These are phyloP conservation scores for Coturnix japonica DNA, from an alignment of 2,113 vertebrate genomes.

Conservation along the genomic window DNA sequence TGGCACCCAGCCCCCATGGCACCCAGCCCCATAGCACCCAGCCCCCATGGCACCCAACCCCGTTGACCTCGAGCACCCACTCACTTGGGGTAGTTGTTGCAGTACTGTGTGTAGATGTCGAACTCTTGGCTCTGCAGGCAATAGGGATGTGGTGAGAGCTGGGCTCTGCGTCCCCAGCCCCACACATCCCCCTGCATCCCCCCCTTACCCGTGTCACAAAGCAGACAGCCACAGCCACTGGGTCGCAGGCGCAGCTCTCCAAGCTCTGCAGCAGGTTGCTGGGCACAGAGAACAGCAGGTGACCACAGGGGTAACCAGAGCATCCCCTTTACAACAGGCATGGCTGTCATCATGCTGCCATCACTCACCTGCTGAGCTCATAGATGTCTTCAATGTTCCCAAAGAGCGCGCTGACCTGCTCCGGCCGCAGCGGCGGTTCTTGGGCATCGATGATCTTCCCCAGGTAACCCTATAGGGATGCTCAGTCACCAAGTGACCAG, in stretches of 20 bases:
- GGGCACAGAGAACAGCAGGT: neutral
- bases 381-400: conserved; percentile 98
- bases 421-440: conserved; percentile 87
- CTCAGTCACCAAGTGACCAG: neutral
- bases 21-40: neutral
- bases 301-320: neutral
- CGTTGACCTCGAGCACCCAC: conserved; percentile 20
- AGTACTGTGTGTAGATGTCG: conserved; percentile 98
- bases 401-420: conserved; percentile 93
- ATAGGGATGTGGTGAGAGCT: neutral
- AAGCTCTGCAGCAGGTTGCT: conserved; percentile 92
- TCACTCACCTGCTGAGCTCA: conserved; percentile 92
- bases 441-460: conserved; percentile 90
- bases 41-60: neutral
- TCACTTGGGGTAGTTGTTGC: conserved; percentile 99
- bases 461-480: conserved; percentile 85
- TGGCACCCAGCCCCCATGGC: neutral
- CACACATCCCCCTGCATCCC: too few species aligned
- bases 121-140: conserved; percentile 90
- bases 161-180: fast-evolving
- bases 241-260: conserved; percentile 90
- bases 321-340: fast-evolving
- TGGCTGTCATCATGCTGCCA: fast-evolving
- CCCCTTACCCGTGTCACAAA: conserved; percentile 93
- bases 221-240: conserved; percentile 91